These are phyloP conservation scores for Temnothorax longispinosus DNA, from an alignment of 1,140 invertebrate species.

Conservation along the genomic window DNA sequence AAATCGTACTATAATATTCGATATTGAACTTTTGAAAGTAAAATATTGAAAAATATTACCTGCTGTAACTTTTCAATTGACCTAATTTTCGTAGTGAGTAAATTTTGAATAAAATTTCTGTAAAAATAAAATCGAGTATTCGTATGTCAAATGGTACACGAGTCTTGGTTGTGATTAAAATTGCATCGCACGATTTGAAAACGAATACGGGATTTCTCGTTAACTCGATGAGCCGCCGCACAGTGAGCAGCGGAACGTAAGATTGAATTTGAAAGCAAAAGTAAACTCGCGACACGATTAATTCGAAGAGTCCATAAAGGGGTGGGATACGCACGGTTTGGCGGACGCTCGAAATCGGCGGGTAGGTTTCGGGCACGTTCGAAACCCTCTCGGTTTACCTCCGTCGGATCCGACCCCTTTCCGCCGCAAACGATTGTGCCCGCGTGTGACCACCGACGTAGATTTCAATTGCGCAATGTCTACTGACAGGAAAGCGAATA, in stretches of 20 bases:
- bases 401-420: slow-evolving; percentile 33
- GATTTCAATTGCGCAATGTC: slow-evolving; percentile 80
- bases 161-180: slow-evolving; percentile 14
- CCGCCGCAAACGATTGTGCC: slow-evolving; percentile 70
- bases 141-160: not conserved
- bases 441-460: slow-evolving; percentile 74
- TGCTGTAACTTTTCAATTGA: not conserved
- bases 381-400: slow-evolving; percentile 45
- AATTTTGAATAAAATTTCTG: not conserved
- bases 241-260: slow-evolving; percentile 56
- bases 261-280: slow-evolving; percentile 71
- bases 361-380: slow-evolving; percentile 46
- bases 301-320: slow-evolving; percentile 42
- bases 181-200: slow-evolving; percentile 1
- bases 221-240: slow-evolving; percentile 42
- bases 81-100: not conserved
- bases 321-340: not conserved
- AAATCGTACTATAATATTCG: not conserved
- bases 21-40: not conserved
- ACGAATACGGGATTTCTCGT: slow-evolving; percentile 50
- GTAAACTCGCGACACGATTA: slow-evolving; percentile 65
- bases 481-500: slow-evolving; percentile 77
- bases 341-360: slow-evolving; percentile 45
- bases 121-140: not conserved
- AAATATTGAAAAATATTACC: not conserved